A percentile compares a stretch with the other conserved stretches of the same genome.
phyloP scores from a whole-genome alignment of 2,113 vertebrate species.

The Oncorhynchus nerka region DNA sequence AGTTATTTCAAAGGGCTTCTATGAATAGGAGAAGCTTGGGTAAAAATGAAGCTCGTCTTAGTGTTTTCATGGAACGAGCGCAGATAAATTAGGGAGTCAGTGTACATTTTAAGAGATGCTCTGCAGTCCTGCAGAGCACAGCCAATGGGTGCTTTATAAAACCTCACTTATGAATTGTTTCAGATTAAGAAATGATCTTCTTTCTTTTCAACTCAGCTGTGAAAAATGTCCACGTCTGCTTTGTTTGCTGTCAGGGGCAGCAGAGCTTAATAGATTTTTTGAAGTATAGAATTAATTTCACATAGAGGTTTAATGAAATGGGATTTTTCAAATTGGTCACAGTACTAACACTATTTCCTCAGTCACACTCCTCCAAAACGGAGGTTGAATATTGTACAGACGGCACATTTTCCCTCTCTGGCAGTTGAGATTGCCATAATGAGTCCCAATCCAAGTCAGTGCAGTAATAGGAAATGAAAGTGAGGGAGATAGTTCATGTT shows the following conservation, averaged over 20 bases:
- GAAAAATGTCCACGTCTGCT: conserved; percentile 49
- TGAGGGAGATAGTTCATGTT: background rate
- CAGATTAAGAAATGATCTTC: conserved; percentile 66
- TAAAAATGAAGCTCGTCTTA: conserved; percentile 57
- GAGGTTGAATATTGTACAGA: conserved; percentile 4
- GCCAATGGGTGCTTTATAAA: conserved; percentile 57
- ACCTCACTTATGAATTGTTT: conserved; percentile 70
- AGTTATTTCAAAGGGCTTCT: conserved; percentile 68
- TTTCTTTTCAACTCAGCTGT: conserved; percentile 42
- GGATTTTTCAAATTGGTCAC: conserved; percentile 38
- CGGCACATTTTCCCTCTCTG: conserved; percentile 11
- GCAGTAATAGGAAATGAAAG: background rate
- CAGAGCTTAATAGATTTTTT: conserved; percentile 72
- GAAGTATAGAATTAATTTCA: conserved; percentile 67
- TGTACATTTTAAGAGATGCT: conserved; percentile 57
- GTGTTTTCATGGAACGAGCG: conserved; percentile 57
- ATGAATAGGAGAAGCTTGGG: conserved; percentile 70
- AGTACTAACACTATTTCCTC: conserved; percentile 16
- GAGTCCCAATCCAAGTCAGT: conserved; percentile 15
- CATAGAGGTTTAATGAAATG: conserved; percentile 51
- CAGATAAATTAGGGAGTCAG: conserved; percentile 60
- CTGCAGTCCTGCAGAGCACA: conserved; percentile 53
- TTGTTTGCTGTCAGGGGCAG: conserved; percentile 64
- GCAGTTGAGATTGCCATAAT: conserved; percentile 6
- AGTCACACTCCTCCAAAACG: background rate